A percentile compares a stretch with the other conserved stretches of the same genome.
These are phyloP conservation scores for Coregonus sp. DNA, from an alignment of 2,797 vertebrate genomes.

Conservation along the genomic window DNA sequence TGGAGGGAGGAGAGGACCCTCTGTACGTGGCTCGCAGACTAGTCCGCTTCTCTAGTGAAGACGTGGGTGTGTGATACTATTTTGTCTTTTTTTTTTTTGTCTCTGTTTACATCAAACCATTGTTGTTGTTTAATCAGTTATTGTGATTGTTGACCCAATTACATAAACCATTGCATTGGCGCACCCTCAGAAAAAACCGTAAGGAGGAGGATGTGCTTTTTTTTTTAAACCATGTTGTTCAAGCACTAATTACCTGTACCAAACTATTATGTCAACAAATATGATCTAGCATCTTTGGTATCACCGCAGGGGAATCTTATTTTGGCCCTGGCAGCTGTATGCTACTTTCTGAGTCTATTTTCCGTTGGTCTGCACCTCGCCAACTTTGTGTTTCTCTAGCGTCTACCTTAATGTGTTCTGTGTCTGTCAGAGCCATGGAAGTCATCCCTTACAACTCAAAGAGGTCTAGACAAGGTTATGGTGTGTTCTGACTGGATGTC, in stretches of 20 bases:
- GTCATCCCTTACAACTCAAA: too few species aligned
- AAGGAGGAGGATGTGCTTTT: not conserved
- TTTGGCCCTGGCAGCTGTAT: too few species aligned
- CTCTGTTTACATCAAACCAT: not conserved
- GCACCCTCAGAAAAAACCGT: too few species aligned
- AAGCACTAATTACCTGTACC: not conserved
- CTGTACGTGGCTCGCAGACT: constrained; percentile 93
- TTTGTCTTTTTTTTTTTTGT: too few species aligned
- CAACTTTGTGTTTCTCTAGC: too few species aligned
- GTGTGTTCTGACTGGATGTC: constrained; percentile 43
- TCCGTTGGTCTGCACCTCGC: too few species aligned
- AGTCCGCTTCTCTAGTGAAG: constrained; percentile 95
- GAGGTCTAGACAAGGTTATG: too few species aligned
- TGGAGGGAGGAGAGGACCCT: constrained; percentile 94
- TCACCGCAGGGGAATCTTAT: too few species aligned
- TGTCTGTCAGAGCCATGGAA: too few species aligned
- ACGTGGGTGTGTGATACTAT: constrained; percentile 81
- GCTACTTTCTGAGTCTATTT: not conserved
- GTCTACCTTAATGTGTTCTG: too few species aligned
- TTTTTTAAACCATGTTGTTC: not conserved
- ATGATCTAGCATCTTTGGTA: not conserved
- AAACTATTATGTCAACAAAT: not conserved
- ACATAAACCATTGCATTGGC: not conserved
- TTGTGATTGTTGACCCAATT: not conserved
- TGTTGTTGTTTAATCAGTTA: not conserved